A percentile compares a stretch with the other conserved stretches of the same genome.
Evolutionary conservation across 2,113 vertebrate species (phyloP).

Genomic region (Vulpes lagopus): DNA sequence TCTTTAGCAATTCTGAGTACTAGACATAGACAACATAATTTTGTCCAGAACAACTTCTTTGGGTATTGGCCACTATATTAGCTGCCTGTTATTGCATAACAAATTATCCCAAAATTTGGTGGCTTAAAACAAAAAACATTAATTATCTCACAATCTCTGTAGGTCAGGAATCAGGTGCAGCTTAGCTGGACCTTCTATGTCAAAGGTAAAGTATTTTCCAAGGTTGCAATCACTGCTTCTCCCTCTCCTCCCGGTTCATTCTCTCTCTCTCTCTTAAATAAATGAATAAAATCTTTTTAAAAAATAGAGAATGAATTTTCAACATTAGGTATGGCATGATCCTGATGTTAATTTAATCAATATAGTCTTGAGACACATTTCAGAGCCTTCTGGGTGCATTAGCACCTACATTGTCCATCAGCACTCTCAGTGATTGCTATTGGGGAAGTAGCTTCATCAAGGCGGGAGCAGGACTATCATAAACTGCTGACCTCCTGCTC

Average conservation of each 20-base stretch:
- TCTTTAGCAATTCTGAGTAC: slow-evolving; percentile 30
- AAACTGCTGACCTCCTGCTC: background rate
- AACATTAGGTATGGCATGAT: background rate
- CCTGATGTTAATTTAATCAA: background rate
- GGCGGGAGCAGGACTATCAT: background rate
- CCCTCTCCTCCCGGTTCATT: background rate
- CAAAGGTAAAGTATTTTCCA: background rate
- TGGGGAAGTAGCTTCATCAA: background rate
- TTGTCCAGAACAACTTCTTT: background rate
- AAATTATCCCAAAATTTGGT: background rate
- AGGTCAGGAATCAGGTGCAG: background rate
- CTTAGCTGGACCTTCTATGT: background rate
- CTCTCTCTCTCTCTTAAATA: background rate
- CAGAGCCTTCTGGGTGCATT: background rate
- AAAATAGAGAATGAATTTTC: slow-evolving; percentile 12
- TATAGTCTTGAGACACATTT: slow-evolving; percentile 35
- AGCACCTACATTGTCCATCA: background rate
- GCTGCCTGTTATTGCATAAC: background rate
- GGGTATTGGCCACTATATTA: background rate
- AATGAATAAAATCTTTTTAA: background rate
- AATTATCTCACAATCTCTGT: slow-evolving; percentile 35
- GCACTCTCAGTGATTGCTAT: background rate
- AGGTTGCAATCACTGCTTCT: background rate
- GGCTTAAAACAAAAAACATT: background rate
- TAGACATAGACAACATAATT: background rate